Base-by-base conservation (phyloP, 1,140 invertebrate species). In the Thalassaphorura encarpata region DNA sequence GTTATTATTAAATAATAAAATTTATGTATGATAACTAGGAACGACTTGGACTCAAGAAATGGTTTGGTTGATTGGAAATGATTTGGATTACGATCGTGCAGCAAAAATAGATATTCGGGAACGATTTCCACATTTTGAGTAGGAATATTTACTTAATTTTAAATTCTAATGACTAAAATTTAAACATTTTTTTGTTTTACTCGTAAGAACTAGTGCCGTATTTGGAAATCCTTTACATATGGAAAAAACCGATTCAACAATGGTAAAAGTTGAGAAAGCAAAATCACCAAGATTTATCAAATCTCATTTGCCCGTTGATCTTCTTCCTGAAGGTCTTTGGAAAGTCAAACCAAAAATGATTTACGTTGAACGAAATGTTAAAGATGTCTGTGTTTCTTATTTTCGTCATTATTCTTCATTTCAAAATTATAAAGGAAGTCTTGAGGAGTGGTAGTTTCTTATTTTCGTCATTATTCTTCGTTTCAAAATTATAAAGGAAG, bases 381-480 rank as follows among this genome's bases (percentile, higher is more conserved):
- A 96, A 71, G 93, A 97, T 68, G 82, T 85, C 56, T 86, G 87
- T 43, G 89, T 97, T 0, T 95, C 90, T 0, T 93, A 86, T 68
- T 96, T 86, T 68, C 83, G 95, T 69, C 92, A 93, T 67, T 82
- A 80, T 62, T 78, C 73, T 62, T 63, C 82, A n/a, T 75, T 89
- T 16, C 75, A 79, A 11, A 70, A 85, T 0, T 80, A 80, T 53
- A 70, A 68, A 24, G 82, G 82, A 0, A 75, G 77, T 2, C 87
- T 93, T 64, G 80, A 64, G n/a, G 58, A 64, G 4, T 64, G 58
- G 48, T 55, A 54, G 0, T 55, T 61, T 23, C 54, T 54, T 13
- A 61, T 64, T 36, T 51, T 64, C 8, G 50, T 42, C 19, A 55
- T 50, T 19, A 39, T 58, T 21, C 24, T 51, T 39, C 42, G 43